These are phyloP conservation scores for Pandemis cinnamomeana DNA, from an alignment of 2,888 invertebrate species.

Conservation along the genomic window DNA sequence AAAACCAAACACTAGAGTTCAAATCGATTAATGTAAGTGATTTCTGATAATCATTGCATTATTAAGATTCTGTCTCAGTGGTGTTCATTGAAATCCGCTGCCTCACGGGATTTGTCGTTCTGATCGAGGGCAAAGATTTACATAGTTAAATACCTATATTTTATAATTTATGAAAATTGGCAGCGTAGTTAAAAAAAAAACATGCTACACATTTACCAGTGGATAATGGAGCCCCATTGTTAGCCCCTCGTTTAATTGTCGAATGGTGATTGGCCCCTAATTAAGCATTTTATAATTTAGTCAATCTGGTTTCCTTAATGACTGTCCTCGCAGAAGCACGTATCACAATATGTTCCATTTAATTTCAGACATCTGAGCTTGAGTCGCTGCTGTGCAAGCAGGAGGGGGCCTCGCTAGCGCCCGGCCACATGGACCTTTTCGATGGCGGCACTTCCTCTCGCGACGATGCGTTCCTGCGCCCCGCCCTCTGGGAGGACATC, in stretches of 20 bases:
- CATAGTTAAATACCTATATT: neutral
- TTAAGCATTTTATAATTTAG: too few species aligned
- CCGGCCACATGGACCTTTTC: slow-evolving; percentile 84
- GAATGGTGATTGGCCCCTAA: too few species aligned
- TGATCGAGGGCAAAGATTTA: slow-evolving; percentile 45
- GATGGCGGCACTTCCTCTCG: slow-evolving; percentile 84
- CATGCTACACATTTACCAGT: neutral
- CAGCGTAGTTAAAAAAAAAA: too few species aligned
- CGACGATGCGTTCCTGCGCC: slow-evolving; percentile 94
- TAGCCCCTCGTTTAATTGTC: neutral
- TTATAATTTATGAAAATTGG: neutral
- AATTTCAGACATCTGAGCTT: slow-evolving; percentile 89
- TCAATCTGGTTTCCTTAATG: neutral
- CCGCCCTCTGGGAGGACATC: slow-evolving; percentile 96
- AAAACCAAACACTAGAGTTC: neutral
- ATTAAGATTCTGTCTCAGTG: slow-evolving; percentile 45
- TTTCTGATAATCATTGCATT: slow-evolving; percentile 46
- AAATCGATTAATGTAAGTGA: slow-evolving; percentile 5
- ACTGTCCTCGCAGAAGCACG: neutral
- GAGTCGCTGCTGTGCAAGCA: slow-evolving; percentile 92
- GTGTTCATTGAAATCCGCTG: slow-evolving; percentile 49
- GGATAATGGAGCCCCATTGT: neutral
- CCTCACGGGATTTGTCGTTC: slow-evolving; percentile 51
- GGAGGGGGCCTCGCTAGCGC: slow-evolving; percentile 87
- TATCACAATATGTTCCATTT: slow-evolving; percentile 37